Evolutionary conservation across 2,888 invertebrate genomes (phyloP), one percentile per base, ranked within the genome.

Genomic region (Torymus texanus): DNA sequence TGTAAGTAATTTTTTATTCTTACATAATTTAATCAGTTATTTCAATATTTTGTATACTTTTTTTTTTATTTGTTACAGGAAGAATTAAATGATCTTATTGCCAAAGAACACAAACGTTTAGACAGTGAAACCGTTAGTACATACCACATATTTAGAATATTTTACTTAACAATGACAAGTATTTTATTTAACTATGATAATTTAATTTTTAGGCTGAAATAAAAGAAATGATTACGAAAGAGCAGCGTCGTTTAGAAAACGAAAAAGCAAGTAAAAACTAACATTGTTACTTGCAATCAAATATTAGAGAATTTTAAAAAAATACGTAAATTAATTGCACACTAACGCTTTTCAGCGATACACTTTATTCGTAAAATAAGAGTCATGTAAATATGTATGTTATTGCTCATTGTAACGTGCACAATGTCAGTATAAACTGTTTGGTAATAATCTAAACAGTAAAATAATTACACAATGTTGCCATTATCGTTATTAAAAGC

Each of bases 61-160:
- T 16, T 59, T 70, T 58, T 58, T 65, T 80, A 59, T 67, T 76
- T 74, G 77, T 85, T 83, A 12, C 88, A 94, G 94, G 93, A 93
- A 13, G 95, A 95, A 82, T 90, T 95, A 5, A 91, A 91, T 59
- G 88, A 91, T 0, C 86, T 95, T 68, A 91, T 94, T 0, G 88
- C 91, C 24, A 87, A 87, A 11, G 95, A 94, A 84, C 92, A 93
- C 84, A 91, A 91, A 73, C 91, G 91, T 18, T 90, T 94, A 66
- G 92, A 92, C 8, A 87, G 85, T 1, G 89, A 90, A 79, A 71
- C 18, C 0, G 75, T 78, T 53, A 82, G 75, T 80, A 58, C 53
- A 14, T 63, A 58, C 29, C 62, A 65, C 16, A 53, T 8, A 63
- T 18, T 24, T 62, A 5, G 18, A 24, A 41, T 59, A 29, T 21